A percentile compares a stretch with the other conserved stretches of the same genome.
phyloP scores from a whole-genome alignment of 2,888 invertebrate species.

The Hypena proboscidalis region DNA sequence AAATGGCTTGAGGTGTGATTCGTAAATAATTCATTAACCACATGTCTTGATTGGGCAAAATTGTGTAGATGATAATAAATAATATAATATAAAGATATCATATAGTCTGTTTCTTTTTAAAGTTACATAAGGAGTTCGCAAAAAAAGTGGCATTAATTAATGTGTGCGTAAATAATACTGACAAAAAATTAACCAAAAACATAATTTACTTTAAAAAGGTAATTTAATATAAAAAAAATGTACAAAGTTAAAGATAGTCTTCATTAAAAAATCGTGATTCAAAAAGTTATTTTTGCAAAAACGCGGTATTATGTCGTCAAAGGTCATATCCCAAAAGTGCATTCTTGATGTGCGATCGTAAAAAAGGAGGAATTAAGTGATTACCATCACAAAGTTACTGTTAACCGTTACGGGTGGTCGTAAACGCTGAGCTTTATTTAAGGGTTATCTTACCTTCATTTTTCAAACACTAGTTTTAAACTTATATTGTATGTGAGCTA shows the following conservation, averaged over 20 bases:
- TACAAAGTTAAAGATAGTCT: constrained; percentile 1
- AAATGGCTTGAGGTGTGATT: neutral
- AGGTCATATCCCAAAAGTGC: constrained; percentile 31
- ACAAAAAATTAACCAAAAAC: too few relatives aligned
- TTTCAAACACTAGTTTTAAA: neutral
- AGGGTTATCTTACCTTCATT: constrained; percentile 19
- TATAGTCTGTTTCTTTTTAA: too few relatives aligned
- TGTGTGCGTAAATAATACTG: too few relatives aligned
- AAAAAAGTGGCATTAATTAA: too few relatives aligned
- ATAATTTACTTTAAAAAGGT: too few relatives aligned
- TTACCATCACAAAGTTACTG: constrained; percentile 51
- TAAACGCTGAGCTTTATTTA: constrained; percentile 48
- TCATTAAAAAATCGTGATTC: neutral
- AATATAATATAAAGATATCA: too few relatives aligned
- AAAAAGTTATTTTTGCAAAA: constrained; percentile 10
- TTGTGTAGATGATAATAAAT: too few relatives aligned
- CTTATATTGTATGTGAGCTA: neutral
- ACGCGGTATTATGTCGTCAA: constrained; percentile 27
- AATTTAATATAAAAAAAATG: neutral
- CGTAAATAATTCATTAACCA: too few relatives aligned
- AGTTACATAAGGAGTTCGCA: too few relatives aligned
- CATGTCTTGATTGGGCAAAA: too few relatives aligned
- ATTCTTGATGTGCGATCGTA: constrained; percentile 46
- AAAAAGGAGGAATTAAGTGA: constrained; percentile 56
- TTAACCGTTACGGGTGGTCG: constrained; percentile 45